phyloP scores from a whole-genome alignment of 2,113 vertebrate species.

The Steatornis caripensis region DNA sequence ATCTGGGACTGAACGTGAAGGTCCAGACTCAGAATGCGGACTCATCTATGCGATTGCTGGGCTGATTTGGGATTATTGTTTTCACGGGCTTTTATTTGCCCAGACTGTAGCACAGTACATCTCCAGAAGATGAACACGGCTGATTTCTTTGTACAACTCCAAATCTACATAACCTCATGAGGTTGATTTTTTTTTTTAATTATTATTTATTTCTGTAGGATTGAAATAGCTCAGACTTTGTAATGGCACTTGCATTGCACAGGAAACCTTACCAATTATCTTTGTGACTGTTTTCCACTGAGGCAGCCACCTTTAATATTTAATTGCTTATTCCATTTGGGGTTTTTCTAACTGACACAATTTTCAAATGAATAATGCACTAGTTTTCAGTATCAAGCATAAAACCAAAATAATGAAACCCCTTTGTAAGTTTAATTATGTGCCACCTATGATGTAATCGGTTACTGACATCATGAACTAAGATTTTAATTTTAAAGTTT shows the following conservation, averaged over 20 bases:
- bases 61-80: neutral
- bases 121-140: neutral
- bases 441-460: constrained; percentile 45
- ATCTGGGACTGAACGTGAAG: neutral
- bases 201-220: neutral
- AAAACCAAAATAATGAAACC: constrained; percentile 31
- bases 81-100: neutral
- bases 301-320: constrained; percentile 53
- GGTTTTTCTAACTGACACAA: constrained; percentile 38
- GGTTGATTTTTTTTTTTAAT: neutral
- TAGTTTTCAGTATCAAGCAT: constrained; percentile 31
- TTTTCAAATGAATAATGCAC: constrained; percentile 50
- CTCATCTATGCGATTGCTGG: neutral
- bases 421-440: constrained; percentile 63
- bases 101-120: neutral
- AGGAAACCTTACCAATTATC: constrained; percentile 16
- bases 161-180: neutral
- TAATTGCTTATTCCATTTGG: constrained; percentile 39
- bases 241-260: neutral
- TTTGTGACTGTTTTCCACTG: neutral
- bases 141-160: neutral
- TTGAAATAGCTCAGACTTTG: neutral
- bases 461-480: constrained; percentile 46
- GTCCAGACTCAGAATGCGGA: neutral
- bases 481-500: constrained; percentile 48